Base-by-base conservation (phyloP, 1,140 invertebrate genomes). In the Frieseomelitta varia region DNA sequence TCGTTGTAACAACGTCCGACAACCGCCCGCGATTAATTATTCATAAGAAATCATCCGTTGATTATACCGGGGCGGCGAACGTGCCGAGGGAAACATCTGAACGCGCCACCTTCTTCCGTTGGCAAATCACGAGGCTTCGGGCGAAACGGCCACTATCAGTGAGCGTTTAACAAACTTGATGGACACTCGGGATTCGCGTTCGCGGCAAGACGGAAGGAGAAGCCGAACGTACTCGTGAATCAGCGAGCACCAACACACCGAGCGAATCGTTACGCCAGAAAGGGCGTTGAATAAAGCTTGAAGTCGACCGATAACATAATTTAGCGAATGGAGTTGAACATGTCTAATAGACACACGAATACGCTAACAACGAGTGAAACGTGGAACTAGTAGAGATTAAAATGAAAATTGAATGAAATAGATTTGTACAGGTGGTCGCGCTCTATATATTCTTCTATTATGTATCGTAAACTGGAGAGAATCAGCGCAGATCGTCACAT, bases 171-270 rank as follows among this genome's bases (percentile, higher is more conserved):
- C 86, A 83, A 82, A 75, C 86, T 88, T 86, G 84, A 58, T 83
- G 86, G 90, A 90, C 89, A 89, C 88, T 87, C 88, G 88, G 87
- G 89, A 90, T 30, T 30, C 88, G 81, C 89, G 87, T 88, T 88
- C 30, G 87, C 81, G 81, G 78, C 88, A 84, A 71, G 81, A 87
- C 81, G 84, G 75, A 82, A 81, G 84, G 86, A 84, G 65, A 27
- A 63, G 73, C 56, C 61, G 30, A 79, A 71, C 79, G 82, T 30
- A 79, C 79, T 81, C 85, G 86, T 89, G 86, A 80, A 85, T 89
- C 81, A n/a, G n/a, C n/a, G n/a, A 84, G 65, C 71, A 63, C 39
- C 55, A 82, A 74, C 76, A 75, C 81, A 30, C 75, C 56, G 67
- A 67, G 55, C 63, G 76, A 65, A 85, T 88, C 87, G 87, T 88